Evolutionary conservation across 92 coral and sea anemone species (phyloP).

Genomic region (Epizoanthus rinbou): DNA sequence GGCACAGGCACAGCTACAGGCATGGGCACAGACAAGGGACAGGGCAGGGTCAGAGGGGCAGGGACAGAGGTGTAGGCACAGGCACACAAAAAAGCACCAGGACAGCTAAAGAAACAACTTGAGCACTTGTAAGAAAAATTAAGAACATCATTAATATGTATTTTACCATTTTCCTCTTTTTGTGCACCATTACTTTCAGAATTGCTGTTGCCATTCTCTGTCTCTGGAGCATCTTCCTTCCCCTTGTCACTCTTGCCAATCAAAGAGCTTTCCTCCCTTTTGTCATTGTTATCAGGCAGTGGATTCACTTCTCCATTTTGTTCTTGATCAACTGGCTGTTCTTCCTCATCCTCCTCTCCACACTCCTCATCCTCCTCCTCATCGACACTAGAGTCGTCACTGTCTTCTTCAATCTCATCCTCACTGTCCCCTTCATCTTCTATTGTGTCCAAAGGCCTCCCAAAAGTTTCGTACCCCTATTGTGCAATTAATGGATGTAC

Average conservation of each 20-base stretch:
- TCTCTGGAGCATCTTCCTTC: neutral
- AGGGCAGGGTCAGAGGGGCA: too few species aligned
- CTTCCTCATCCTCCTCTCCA: constrained; percentile 4
- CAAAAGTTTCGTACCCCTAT: constrained; percentile 22
- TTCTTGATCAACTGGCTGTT: constrained; percentile 9
- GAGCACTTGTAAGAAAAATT: too few species aligned
- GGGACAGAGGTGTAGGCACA: too few species aligned
- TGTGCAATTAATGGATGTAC: neutral
- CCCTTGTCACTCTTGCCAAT: neutral
- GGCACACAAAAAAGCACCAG: too few species aligned
- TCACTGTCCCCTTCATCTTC: constrained; percentile 14
- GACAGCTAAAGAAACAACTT: too few species aligned
- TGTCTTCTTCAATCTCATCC: neutral
- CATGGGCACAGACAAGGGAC: too few species aligned
- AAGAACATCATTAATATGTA: neutral
- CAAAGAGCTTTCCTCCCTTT: neutral
- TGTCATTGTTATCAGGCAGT: neutral
- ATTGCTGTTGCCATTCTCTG: neutral
- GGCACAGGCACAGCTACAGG: too few species aligned
- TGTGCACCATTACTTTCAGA: neutral
- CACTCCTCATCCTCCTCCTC: constrained; percentile 4
- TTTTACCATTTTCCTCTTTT: neutral
- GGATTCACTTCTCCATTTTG: constrained; percentile 34
- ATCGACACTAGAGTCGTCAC: neutral
- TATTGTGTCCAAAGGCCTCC: constrained; percentile 17